phyloP scores from a whole-genome alignment of 1,140 invertebrate genomes.

The Formica selysi region DNA sequence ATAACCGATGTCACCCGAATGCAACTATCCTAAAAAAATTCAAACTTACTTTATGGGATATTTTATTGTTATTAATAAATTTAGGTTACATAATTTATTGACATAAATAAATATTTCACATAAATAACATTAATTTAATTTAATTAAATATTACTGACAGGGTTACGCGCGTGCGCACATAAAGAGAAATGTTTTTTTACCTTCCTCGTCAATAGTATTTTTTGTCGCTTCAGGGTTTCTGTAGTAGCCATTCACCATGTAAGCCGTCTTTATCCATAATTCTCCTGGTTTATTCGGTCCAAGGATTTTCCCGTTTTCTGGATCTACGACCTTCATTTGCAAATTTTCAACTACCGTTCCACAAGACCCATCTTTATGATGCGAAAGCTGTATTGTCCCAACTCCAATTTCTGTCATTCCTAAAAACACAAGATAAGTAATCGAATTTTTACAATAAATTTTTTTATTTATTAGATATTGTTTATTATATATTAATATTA shows the following conservation, averaged over 20 bases:
- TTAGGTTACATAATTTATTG: neutral
- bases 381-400: slow-evolving; percentile 29
- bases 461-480: neutral
- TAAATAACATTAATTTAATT: too few relatives aligned
- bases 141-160: too few relatives aligned
- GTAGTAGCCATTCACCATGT: slow-evolving; percentile 85
- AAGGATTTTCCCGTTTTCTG: slow-evolving; percentile 78
- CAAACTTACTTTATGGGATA: slow-evolving; percentile 77
- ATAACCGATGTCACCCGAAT: slow-evolving; percentile 88
- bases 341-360: slow-evolving; percentile 73
- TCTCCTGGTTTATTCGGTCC: slow-evolving; percentile 85
- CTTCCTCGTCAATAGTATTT: slow-evolving; percentile 86
- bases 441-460: neutral
- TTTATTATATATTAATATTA: neutral
- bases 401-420: slow-evolving; percentile 78
- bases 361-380: slow-evolving; percentile 74
- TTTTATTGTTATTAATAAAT: neutral
- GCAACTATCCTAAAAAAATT: slow-evolving; percentile 86
- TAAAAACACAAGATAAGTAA: slow-evolving; percentile 30
- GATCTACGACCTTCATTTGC: slow-evolving; percentile 82
- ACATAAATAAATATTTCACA: neutral
- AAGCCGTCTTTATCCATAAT: slow-evolving; percentile 82
- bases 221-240: slow-evolving; percentile 87
- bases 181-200: slow-evolving; percentile 66
- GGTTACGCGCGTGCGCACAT: too few relatives aligned